Percentiles rank a stretch among this genome's conserved stretches.
These are phyloP conservation scores for Polypedilum pembai DNA, from an alignment of 1,140 invertebrate genomes.

Conservation along the genomic window DNA sequence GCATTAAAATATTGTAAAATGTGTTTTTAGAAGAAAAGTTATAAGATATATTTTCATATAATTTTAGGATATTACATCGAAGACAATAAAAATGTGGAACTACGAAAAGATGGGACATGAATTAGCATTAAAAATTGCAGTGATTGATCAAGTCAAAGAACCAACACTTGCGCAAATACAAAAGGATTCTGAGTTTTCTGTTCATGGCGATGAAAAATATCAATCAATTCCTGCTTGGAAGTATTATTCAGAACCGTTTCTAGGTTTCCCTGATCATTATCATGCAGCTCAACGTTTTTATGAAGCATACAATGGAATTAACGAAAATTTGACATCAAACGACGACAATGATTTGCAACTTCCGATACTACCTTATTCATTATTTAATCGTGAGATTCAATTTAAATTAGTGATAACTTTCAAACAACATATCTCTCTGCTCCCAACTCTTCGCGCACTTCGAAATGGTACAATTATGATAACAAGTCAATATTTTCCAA, in stretches of 20 bases:
- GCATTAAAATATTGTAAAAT: not conserved
- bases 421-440: not conserved
- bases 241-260: not conserved
- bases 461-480: not conserved
- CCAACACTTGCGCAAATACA: not conserved
- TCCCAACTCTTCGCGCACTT: not conserved
- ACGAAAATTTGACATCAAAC: not conserved
- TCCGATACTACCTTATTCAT: not conserved
- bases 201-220: not conserved
- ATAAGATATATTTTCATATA: not conserved
- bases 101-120: not conserved
- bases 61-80: not conserved
- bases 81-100: not conserved
- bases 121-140: not conserved
- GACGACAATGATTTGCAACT: not conserved
- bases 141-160: not conserved
- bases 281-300: not conserved
- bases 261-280: not conserved
- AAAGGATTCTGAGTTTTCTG: not conserved
- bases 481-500: not conserved
- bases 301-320: not conserved
- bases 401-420: not conserved
- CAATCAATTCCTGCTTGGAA: not conserved
- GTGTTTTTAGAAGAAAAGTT: not conserved
- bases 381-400: not conserved